These are phyloP conservation scores for Shargacucullia verbasci DNA, from an alignment of 2,888 invertebrate genomes.

Conservation along the genomic window DNA sequence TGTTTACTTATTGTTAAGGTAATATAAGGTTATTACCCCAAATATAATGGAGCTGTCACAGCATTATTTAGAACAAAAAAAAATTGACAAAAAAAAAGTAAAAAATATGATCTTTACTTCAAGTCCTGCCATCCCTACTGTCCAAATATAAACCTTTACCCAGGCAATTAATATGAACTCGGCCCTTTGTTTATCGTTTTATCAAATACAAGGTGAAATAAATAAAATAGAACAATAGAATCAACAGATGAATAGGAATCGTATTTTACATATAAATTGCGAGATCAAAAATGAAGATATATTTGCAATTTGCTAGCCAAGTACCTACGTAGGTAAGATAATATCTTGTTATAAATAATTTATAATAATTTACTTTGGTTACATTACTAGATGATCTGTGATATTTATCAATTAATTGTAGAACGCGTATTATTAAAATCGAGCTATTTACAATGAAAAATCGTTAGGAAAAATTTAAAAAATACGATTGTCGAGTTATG, in stretches of 20 bases:
- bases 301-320: conserved; percentile 42
- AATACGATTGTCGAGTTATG: too few species aligned
- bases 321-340: conserved; percentile 23
- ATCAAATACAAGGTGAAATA: conserved; percentile 39
- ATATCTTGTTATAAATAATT: conserved; percentile 34
- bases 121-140: background rate
- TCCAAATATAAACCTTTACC: conserved; percentile 7
- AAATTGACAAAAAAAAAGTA: too few species aligned
- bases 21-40: too few species aligned
- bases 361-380: conserved; percentile 35
- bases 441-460: too few species aligned
- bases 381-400: conserved; percentile 13
- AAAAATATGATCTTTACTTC: background rate
- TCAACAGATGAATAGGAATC: conserved; percentile 31
- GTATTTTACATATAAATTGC: conserved; percentile 44
- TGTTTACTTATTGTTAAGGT: too few species aligned
- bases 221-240: conserved; percentile 42
- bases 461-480: too few species aligned
- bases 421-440: too few species aligned
- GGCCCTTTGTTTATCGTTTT: conserved; percentile 31
- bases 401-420: conserved; percentile 21
- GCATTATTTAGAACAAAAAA: too few species aligned
- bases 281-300: conserved; percentile 43
- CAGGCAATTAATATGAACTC: conserved; percentile 29
- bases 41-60: too few species aligned